These are phyloP conservation scores for Anguilla pacifica DNA, from an alignment of 2,797 vertebrate genomes.

Conservation along the genomic window DNA sequence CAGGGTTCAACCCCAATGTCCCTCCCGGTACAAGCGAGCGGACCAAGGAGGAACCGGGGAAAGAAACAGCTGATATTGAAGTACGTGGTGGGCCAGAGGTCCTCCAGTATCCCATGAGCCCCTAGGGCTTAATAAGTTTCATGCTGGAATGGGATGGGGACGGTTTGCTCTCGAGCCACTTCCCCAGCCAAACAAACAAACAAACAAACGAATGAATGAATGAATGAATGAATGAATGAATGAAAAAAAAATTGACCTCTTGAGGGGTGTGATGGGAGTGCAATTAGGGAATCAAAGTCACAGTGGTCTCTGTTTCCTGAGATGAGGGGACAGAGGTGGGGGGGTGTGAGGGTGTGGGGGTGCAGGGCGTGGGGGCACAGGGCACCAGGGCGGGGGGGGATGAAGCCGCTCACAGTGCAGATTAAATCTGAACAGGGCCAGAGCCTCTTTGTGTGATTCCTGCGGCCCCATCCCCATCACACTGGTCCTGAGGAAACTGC, in stretches of 20 bases:
- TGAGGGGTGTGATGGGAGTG: background rate
- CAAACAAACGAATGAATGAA: background rate
- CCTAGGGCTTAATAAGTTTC: background rate
- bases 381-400: background rate
- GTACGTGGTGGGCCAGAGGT: background rate
- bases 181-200: background rate
- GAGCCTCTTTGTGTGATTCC: background rate
- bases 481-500: background rate
- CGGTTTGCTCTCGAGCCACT: background rate
- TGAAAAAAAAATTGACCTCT: background rate
- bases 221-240: too few relatives aligned
- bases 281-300: background rate
- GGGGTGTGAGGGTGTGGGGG: too few relatives aligned
- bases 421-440: background rate
- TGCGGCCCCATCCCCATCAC: background rate
- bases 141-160: background rate
- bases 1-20: background rate
- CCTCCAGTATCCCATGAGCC: background rate
- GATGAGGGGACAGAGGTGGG: background rate
- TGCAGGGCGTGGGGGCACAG: too few relatives aligned
- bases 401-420: background rate
- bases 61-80: background rate
- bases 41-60: background rate
- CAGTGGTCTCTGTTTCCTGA: background rate
- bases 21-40: background rate